phyloP scores from a whole-genome alignment of 2,113 vertebrate species.

The Cynopterus brachyotis region DNA sequence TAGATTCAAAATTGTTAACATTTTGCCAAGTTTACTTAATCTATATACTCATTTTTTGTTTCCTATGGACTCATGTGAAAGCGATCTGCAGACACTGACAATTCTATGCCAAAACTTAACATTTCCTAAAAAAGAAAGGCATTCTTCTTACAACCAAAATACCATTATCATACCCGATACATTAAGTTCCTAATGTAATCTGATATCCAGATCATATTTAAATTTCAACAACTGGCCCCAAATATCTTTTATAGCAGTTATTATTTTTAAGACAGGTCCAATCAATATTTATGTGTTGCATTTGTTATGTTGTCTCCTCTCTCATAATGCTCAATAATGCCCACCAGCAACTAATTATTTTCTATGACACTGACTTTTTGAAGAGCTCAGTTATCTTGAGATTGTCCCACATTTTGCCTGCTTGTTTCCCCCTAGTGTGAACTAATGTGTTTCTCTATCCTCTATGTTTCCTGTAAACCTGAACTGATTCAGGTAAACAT shows the following conservation, averaged over 20 bases:
- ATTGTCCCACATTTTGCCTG: background rate
- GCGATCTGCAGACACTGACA: background rate
- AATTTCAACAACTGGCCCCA: background rate
- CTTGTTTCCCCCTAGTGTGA: background rate
- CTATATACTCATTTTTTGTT: background rate
- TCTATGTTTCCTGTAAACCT: background rate
- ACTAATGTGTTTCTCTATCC: background rate
- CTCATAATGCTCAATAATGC: background rate
- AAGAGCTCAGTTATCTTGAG: background rate
- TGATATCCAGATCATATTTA: background rate
- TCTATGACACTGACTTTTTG: background rate
- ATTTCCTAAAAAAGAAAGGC: slow-evolving; percentile 2
- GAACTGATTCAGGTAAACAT: background rate
- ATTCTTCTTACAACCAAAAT: background rate
- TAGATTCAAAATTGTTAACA: background rate
- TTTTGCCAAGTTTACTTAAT: background rate
- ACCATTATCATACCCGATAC: background rate
- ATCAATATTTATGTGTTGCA: background rate
- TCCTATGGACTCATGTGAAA: background rate
- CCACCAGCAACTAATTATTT: background rate
- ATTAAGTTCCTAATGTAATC: background rate
- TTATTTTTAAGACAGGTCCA: background rate
- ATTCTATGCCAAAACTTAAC: background rate
- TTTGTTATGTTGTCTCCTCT: background rate
- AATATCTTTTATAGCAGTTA: background rate